Percentiles rank a stretch among this genome's conserved stretches.
Conservation (phyloP, 92 coral and sea anemone genomes). For the Micromussa lordhowensis region DNA sequence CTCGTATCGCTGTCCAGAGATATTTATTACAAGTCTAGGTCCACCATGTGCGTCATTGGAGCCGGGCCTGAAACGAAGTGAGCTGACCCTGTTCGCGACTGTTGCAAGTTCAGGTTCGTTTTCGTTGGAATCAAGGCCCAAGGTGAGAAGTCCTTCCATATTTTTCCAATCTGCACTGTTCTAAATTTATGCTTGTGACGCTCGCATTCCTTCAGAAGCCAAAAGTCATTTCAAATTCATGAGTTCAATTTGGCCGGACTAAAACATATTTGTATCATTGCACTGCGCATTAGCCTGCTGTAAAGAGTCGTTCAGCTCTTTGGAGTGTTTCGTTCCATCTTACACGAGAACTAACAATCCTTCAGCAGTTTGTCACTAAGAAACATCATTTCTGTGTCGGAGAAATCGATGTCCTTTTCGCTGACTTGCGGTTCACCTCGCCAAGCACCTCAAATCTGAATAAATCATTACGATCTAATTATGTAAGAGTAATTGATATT, state of each 20-base stretch:
- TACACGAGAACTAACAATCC: not conserved
- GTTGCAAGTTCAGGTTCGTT: not conserved
- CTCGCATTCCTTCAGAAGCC: conserved; percentile 22
- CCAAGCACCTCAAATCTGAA: conserved; percentile 21
- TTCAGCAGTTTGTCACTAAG: too few relatives aligned
- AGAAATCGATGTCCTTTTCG: conserved; percentile 15
- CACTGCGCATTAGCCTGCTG: not conserved
- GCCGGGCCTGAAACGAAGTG: not conserved
- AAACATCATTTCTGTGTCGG: not conserved
- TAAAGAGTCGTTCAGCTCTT: not conserved
- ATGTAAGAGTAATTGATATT: conserved; percentile 49
- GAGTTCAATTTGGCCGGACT: not conserved
- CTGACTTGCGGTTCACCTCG: conserved; percentile 37
- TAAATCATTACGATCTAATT: conserved; percentile 34
- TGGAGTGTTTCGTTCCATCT: not conserved
- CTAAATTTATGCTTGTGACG: conserved; percentile 1
- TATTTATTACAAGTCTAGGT: conserved; percentile 77
- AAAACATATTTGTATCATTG: conserved; percentile 14
- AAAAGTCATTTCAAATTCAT: conserved; percentile 35
- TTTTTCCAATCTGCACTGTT: not conserved
- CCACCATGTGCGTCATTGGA: conserved; percentile 49
- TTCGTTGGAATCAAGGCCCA: not conserved
- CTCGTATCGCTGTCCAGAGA: conserved; percentile 96
- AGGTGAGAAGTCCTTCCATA: conserved; percentile 16
- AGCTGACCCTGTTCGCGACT: not conserved